Evolutionary conservation across 2,113 vertebrate genomes (phyloP).

Genomic region (Pandion haliaetus): DNA sequence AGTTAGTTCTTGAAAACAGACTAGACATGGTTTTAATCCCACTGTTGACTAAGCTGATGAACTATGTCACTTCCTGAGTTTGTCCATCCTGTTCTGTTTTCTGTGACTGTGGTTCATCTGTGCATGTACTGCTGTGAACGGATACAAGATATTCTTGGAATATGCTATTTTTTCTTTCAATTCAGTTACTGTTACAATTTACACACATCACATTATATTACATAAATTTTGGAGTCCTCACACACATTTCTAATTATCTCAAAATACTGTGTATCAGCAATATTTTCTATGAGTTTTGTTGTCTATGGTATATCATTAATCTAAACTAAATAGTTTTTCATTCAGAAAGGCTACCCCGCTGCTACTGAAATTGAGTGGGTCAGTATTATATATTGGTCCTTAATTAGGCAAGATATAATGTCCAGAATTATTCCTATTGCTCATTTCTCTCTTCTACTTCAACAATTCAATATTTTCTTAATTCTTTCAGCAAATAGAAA

Average conservation of each 20-base stretch:
- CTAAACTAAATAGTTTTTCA: not conserved
- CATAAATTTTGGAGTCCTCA: not conserved
- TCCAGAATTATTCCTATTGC: not conserved
- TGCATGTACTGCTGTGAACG: not conserved
- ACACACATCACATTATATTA: not conserved
- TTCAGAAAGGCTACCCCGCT: not conserved
- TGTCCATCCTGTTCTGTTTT: not conserved
- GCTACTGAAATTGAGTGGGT: not conserved
- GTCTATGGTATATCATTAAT: not conserved
- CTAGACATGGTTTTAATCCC: not conserved
- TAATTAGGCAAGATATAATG: not conserved
- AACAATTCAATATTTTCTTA: not conserved
- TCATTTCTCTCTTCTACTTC: not conserved
- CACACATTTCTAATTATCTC: not conserved
- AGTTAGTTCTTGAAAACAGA: not conserved
- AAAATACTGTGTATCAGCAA: not conserved
- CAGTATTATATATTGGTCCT: not conserved
- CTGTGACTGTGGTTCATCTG: not conserved
- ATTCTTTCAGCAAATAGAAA: not conserved
- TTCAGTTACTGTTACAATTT: not conserved
- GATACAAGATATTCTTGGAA: not conserved
- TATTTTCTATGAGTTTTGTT: not conserved
- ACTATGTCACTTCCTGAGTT: rapidly evolving
- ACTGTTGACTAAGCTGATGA: rapidly evolving
- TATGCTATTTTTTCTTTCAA: not conserved